Evolutionary conservation across 2,888 invertebrate genomes (phyloP).

Genomic region (Acleris emargana): DNA sequence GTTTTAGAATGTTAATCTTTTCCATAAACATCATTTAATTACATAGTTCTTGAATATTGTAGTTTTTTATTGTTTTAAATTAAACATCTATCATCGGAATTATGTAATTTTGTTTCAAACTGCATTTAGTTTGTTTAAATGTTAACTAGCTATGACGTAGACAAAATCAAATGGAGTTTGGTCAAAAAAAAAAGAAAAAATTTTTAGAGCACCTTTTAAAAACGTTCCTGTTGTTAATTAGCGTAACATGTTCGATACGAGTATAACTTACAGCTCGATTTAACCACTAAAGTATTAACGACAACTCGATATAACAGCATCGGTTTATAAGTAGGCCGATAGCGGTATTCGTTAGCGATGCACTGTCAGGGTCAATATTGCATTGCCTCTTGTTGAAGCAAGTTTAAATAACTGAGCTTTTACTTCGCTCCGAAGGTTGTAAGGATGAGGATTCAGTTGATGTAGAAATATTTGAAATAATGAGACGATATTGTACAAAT

Average conservation of each 20-base stretch:
- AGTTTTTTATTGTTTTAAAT: no score
- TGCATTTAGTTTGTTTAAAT: no score
- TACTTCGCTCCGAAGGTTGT: slow-evolving; percentile 10
- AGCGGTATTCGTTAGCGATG: slow-evolving; percentile 23
- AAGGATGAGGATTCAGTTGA: not conserved
- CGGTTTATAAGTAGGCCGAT: slow-evolving; percentile 24
- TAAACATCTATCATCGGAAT: no score
- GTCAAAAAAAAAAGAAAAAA: no score
- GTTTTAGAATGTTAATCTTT: no score
- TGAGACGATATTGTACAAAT: no score
- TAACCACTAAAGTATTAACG: slow-evolving; percentile 26
- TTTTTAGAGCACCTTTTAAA: no score
- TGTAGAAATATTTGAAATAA: not conserved
- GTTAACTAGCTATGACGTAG: no score
- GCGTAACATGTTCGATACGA: slow-evolving; percentile 5
- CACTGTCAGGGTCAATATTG: slow-evolving; percentile 22
- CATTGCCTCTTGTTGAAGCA: not conserved
- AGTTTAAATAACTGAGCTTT: not conserved
- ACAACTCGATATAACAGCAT: slow-evolving; percentile 33
- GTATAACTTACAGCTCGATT: not conserved
- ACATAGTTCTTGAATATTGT: no score
- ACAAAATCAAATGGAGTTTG: no score
- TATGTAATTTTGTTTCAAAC: no score
- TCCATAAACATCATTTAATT: no score
- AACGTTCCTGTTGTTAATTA: slow-evolving; percentile 8